Conservation (phyloP, 2,888 invertebrate genomes). For the Mamestra brassicae region DNA sequence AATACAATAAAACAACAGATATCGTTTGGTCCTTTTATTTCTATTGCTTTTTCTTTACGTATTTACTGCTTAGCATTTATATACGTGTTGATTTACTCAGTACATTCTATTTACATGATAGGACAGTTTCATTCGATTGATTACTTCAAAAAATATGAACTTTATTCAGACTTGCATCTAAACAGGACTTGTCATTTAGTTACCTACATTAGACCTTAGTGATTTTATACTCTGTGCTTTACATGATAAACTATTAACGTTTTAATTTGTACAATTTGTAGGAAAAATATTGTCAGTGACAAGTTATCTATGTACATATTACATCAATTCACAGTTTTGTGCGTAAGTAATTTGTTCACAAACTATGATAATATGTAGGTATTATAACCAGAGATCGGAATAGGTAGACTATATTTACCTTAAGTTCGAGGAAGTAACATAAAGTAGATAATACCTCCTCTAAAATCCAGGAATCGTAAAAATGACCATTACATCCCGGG, state of each 20-base stretch:
- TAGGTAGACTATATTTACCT: no score
- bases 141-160: slow-evolving; percentile 12
- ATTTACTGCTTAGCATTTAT: slow-evolving; percentile 7
- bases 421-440: no score
- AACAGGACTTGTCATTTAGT: slow-evolving; percentile 11
- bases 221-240: slow-evolving; percentile 4
- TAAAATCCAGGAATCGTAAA: no score
- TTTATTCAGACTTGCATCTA: background rate
- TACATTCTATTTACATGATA: slow-evolving; percentile 13
- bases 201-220: background rate
- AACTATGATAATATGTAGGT: background rate
- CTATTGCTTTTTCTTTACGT: slow-evolving; percentile 25
- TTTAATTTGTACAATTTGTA: slow-evolving; percentile 13
- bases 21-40: slow-evolving; percentile 47
- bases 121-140: slow-evolving; percentile 1
- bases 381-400: background rate
- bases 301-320: slow-evolving; percentile 2
- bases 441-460: no score
- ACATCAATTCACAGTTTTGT: slow-evolving; percentile 14
- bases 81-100: slow-evolving; percentile 2
- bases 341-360: background rate
- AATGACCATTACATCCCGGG: no score
- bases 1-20: slow-evolving; percentile 48
- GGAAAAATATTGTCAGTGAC: slow-evolving; percentile 4
- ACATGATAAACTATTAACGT: slow-evolving; percentile 1